Base-by-base conservation (phyloP, 1,140 invertebrate species). In the Rhynchophorus ferrugineus region DNA sequence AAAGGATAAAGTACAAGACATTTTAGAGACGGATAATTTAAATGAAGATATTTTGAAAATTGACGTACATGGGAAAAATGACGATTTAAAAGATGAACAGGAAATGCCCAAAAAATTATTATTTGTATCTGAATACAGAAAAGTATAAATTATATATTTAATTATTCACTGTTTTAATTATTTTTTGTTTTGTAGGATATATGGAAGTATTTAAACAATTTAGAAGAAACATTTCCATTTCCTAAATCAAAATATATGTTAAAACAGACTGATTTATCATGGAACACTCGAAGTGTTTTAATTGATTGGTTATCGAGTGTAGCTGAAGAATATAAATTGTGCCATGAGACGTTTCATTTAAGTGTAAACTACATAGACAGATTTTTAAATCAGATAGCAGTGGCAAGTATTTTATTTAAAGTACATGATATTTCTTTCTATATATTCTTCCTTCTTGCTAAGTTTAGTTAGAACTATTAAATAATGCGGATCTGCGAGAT, bases 281-380 rank as follows among this genome's bases (percentile, higher is more conserved):
- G 67, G 33, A 65, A 64, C 9, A 82, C 82, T 77, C 63, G 81
- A 44, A 69, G 65, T 44, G 78, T 82, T 47, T 63, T 83, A 1
- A 67, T 83, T 7, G 81, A 83, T 64, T 83, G 81, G 81, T 58
- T 83, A 13, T 73, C 78, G 8, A 77, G 80, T 58, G 80, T 83
- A 3, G 69, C 71, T 2, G 73, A 76, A 18, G 81, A 82, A 59
- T 82, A 81, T 60, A 74, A 75, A 41, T 59, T 81, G 5, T 63
- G 69, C 9, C 62, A 72, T 5, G 74, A 80, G 56, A 81, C 80
- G 0, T 63, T 86, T 3, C 79, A 80, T 67, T 66, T 85, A 2
- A 73, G 81, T 24, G 75, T 85, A 14, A 77, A 75, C 47, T 82
- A 80, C 61, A 75, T 86, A 43, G 83, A 86, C 68, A 61, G 79